Conservation (phyloP, 2,113 vertebrate species). For the Heterotilapia buettikoferi region DNA sequence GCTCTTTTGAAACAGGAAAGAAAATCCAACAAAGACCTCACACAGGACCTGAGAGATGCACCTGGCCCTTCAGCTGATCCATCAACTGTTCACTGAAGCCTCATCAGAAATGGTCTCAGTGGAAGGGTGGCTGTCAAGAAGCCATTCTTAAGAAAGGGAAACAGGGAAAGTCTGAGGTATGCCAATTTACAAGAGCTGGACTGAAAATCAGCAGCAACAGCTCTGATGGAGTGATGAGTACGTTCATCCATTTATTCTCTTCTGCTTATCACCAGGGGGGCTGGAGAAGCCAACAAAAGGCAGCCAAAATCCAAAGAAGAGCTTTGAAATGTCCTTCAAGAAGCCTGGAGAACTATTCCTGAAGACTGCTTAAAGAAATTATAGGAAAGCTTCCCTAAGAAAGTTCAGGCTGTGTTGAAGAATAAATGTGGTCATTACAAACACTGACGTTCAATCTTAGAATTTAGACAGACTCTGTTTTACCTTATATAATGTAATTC, state of each 20-base stretch:
- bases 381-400: not conserved
- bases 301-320: not conserved
- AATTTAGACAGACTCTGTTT: not conserved
- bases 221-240: not conserved
- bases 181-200: not conserved
- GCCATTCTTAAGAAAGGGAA: not conserved
- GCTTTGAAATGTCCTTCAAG: not conserved
- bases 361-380: not conserved
- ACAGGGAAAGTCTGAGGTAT: not conserved
- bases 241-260: not conserved
- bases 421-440: not conserved
- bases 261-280: rapidly evolving
- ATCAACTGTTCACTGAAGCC: not conserved
- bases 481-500: not conserved
- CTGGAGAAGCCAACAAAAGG: not conserved
- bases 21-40: rapidly evolving
- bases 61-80: not conserved
- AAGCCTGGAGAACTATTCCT: not conserved
- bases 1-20: not conserved
- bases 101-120: not conserved
- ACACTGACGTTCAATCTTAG: not conserved
- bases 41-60: not conserved
- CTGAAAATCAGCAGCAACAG: not conserved
- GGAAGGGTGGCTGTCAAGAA: not conserved
- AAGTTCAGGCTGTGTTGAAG: not conserved